Base-by-base conservation (phyloP, 1,140 invertebrate genomes). In the Apis laboriosa region DNA sequence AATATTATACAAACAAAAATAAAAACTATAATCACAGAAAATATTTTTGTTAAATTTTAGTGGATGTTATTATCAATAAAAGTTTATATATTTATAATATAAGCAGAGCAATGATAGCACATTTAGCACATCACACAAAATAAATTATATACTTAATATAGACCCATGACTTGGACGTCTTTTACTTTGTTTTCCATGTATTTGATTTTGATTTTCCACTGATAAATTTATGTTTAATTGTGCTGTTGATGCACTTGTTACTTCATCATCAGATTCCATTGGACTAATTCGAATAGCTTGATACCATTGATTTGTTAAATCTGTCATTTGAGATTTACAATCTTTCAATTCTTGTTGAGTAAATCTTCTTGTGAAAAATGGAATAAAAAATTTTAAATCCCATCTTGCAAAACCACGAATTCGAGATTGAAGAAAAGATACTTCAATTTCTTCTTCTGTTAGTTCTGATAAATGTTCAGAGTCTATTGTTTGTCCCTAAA, bases 261-360 rank as follows among this genome's bases (percentile, higher is more conserved):
- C 81, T 84, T 96, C 96, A 67, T 96, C 96, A 78, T 96, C 96
- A 21, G 95, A 96, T 89, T 97, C 97, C 63, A 96, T 93, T 2
- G 97, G 97, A 81, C 97, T 97, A 89, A 98, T 97, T 78, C 97
- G 95, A 81, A 98, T 98, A 0, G 98, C 98, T 92, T 99, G 97
- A 94, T 99, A 99, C 98, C 98, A 99, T 92, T 99, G 97, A 92
- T 99, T 98, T 2, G 98, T 99, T 68, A 99, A 94, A 94, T 98
- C 97, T 11, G 97, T 98, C 98, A 99, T 99, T 94, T 99, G 98
- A 70, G 97, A 98, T 91, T 98, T 98, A 90, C 98, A 99, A 93
- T 99, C 98, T 91, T 98, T 98, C 68, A 99, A 93, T 95, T 99
- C 98, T 96, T 99, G 95, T 93, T 99, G 98, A 43, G 98, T 99